These are phyloP conservation scores for Halictus ligatus DNA, from an alignment of 2,888 invertebrate genomes.

Conservation along the genomic window DNA sequence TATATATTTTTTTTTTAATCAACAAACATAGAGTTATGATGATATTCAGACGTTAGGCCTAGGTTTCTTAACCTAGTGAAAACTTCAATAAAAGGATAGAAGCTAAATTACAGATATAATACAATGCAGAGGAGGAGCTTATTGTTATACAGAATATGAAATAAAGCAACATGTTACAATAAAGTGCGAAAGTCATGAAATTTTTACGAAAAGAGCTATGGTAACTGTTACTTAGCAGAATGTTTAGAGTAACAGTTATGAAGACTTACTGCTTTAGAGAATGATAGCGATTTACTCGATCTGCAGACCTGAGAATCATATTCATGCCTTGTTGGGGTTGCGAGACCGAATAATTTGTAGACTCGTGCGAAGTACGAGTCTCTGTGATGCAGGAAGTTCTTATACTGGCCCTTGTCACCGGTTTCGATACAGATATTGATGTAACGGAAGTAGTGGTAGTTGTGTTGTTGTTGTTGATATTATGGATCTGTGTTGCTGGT, in stretches of 20 bases:
- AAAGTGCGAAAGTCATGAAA: conserved; percentile 14
- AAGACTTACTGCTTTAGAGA: conserved; percentile 82
- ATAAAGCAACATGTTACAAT: conserved; percentile 5
- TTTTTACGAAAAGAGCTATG: conserved; percentile 12
- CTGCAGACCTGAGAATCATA: conserved; percentile 81
- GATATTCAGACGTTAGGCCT: not conserved
- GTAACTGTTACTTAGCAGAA: conserved; percentile 52
- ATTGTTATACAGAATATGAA: conserved; percentile 21
- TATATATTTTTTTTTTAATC: not conserved
- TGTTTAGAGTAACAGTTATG: conserved; percentile 63
- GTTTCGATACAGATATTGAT: conserved; percentile 74
- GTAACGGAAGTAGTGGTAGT: conserved; percentile 69
- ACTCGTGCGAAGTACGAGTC: conserved; percentile 72
- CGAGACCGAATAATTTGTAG: conserved; percentile 74
- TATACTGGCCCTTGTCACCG: conserved; percentile 79
- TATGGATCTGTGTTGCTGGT: conserved; percentile 75
- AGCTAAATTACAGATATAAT: conserved; percentile 8
- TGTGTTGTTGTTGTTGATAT: conserved; percentile 67
- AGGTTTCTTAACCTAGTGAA: not conserved
- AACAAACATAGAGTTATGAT: not conserved
- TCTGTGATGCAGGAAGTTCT: conserved; percentile 74
- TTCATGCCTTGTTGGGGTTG: conserved; percentile 78
- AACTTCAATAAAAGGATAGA: conserved; percentile 11
- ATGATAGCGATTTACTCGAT: conserved; percentile 80
- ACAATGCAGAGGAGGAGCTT: conserved; percentile 15